Percentiles rank a stretch among this genome's conserved stretches.
Conservation (phyloP, 2,113 vertebrate genomes). For the Oxyura jamaicensis region DNA sequence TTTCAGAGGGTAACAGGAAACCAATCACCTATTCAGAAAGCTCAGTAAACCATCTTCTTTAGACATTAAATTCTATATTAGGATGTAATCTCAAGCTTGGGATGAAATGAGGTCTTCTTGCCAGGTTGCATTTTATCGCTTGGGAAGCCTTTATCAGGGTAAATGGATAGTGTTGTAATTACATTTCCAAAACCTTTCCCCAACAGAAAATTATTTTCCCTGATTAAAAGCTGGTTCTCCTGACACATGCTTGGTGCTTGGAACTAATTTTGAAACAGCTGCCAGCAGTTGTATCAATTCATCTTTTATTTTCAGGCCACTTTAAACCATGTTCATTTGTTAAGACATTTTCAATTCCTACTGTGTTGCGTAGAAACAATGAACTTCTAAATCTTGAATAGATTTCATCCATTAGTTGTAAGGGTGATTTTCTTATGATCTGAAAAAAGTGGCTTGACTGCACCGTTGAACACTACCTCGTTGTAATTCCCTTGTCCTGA, state of each 20-base stretch:
- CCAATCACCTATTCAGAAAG: not conserved
- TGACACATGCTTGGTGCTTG: constrained; percentile 19
- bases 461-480: not conserved
- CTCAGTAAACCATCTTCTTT: not conserved
- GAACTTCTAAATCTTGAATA: not conserved
- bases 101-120: not conserved
- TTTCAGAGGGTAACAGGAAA: not conserved
- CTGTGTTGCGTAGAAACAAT: not conserved
- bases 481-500: not conserved
- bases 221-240: constrained; percentile 35
- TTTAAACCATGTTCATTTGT: constrained; percentile 12
- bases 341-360: not conserved
- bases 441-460: not conserved
- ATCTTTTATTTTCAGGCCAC: constrained; percentile 19
- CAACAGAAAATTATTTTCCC: constrained; percentile 37
- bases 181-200: constrained; percentile 47
- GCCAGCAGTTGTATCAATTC: constrained; percentile 15
- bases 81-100: not conserved
- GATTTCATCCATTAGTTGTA: not conserved
- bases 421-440: not conserved
- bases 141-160: constrained; percentile 24
- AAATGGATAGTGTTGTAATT: constrained; percentile 36
- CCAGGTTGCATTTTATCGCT: not conserved
- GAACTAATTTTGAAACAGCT: constrained; percentile 47
- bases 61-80: not conserved